Evolutionary conservation across 2,888 invertebrate genomes (phyloP), one percentile per base, ranked within the genome.

Genomic region (Operophtera brumata): DNA sequence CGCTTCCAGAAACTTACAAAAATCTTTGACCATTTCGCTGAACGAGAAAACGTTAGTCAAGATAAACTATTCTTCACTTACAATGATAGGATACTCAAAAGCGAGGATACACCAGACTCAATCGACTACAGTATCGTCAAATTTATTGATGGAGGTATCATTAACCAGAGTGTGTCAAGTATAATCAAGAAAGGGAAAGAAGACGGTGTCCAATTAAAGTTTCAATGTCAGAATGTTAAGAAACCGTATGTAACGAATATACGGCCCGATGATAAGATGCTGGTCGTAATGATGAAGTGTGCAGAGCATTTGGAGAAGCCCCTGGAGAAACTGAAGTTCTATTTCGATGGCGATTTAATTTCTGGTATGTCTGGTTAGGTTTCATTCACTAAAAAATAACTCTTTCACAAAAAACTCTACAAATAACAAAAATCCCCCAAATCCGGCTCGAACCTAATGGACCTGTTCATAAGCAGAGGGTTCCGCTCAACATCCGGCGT

Each of bases 341-440:
- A 80, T 56, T 92, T 92, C 71, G 92, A 92, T 70, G 92, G 92
- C 0, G 91, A 92, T 60, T 48, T 71, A n/a, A 66, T 92, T 37
- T 65, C 78, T 64, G 78, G 86, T 77, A 72, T 64, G 48, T 45
- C 14, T 3, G 4, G 4, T 2, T 20, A 3, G 20, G 4, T 13
- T 12, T n/a, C n/a, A n/a, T n/a, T n/a, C n/a, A n/a, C n/a, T n/a
- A n/a, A n/a, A n/a, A n/a, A n/a, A n/a, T n/a, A n/a, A n/a, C n/a
- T n/a, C n/a, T n/a, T n/a, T n/a, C n/a, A n/a, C n/a, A n/a, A n/a
- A n/a, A n/a, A n/a, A n/a, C n/a, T n/a, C n/a, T n/a, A n/a, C n/a
- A n/a, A n/a, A n/a, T n/a, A n/a, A n/a, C n/a, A n/a, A n/a, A n/a
- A n/a, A n/a, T n/a, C n/a, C n/a, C n/a, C n/a, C n/a, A n/a, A n/a